Evolutionary conservation across 2,113 vertebrate genomes (phyloP).

Genomic region (Danionella cerebrum): DNA sequence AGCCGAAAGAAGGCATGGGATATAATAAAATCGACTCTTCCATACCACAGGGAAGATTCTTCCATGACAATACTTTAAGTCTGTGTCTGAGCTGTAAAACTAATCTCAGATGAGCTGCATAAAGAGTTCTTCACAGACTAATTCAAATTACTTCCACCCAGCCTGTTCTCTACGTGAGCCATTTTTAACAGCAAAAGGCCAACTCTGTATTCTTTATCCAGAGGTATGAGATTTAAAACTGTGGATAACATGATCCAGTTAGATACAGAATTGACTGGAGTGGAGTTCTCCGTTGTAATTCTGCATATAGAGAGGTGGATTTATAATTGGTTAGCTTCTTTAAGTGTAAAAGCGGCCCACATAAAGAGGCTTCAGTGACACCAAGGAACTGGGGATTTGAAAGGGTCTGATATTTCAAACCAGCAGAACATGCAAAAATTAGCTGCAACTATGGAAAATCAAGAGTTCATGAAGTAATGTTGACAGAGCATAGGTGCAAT

Average conservation of each 20-base stretch:
- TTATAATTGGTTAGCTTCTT: slow-evolving; percentile 32
- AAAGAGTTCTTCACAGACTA: not conserved
- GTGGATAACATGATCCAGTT: slow-evolving; percentile 12
- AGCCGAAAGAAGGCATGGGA: not conserved
- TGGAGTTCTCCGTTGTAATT: slow-evolving; percentile 3
- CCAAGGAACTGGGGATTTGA: slow-evolving; percentile 22
- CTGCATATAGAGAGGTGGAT: slow-evolving; percentile 31
- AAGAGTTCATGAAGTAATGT: too few species aligned
- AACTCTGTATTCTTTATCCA: not conserved
- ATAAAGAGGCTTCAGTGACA: slow-evolving; percentile 19
- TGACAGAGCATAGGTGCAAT: too few species aligned
- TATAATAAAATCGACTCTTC: not conserved
- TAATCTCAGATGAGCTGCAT: slow-evolving; percentile 1
- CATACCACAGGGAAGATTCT: not conserved
- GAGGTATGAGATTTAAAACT: not conserved
- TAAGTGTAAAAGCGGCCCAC: slow-evolving; percentile 30
- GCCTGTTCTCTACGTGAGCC: not conserved
- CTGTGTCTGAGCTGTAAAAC: slow-evolving; percentile 13
- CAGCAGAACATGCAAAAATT: slow-evolving; percentile 19
- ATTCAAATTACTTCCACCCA: slow-evolving; percentile 6
- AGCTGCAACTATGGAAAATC: slow-evolving; percentile 22
- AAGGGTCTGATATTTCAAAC: slow-evolving; percentile 22
- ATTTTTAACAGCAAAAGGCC: not conserved
- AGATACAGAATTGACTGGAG: slow-evolving; percentile 18
- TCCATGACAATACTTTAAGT: slow-evolving; percentile 2